Evolutionary conservation across 2,113 vertebrate genomes (phyloP).

Genomic region (Chaetodon trifascialis): DNA sequence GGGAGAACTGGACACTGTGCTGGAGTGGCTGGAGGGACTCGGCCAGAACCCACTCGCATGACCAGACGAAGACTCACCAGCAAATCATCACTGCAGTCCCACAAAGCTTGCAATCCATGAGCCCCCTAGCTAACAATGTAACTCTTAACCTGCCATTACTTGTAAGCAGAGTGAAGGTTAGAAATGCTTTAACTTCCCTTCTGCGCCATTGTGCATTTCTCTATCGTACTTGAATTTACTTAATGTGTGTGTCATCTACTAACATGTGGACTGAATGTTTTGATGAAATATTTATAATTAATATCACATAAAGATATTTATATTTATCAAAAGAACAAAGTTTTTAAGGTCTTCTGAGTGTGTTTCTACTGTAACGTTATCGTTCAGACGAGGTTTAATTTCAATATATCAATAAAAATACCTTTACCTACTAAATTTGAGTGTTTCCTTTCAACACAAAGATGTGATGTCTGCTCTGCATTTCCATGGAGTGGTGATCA

Average conservation of each 20-base stretch:
- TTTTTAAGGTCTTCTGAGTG: background rate
- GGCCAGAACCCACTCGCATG: background rate
- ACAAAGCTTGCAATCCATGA: background rate
- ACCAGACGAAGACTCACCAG: background rate
- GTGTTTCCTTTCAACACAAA: background rate
- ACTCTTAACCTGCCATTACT: background rate
- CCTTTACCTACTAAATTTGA: background rate
- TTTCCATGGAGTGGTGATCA: slow-evolving; percentile 28
- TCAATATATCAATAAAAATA: slow-evolving; percentile 2
- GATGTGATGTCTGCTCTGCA: background rate
- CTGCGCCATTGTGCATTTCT: slow-evolving; percentile 39
- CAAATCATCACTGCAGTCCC: background rate
- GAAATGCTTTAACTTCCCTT: background rate
- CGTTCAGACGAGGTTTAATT: background rate
- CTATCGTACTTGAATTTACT: slow-evolving; percentile 50
- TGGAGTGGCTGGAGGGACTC: slow-evolving; percentile 89
- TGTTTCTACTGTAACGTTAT: background rate
- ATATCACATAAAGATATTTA: background rate
- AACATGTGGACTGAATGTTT: background rate
- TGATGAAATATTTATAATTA: slow-evolving; percentile 49
- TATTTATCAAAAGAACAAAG: slow-evolving; percentile 15
- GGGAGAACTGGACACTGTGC: slow-evolving; percentile 89
- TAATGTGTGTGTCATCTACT: background rate
- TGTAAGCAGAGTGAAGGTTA: background rate
- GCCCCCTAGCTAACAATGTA: background rate